Conservation (phyloP, 2,888 invertebrate genomes). For the Thecophora atra region DNA sequence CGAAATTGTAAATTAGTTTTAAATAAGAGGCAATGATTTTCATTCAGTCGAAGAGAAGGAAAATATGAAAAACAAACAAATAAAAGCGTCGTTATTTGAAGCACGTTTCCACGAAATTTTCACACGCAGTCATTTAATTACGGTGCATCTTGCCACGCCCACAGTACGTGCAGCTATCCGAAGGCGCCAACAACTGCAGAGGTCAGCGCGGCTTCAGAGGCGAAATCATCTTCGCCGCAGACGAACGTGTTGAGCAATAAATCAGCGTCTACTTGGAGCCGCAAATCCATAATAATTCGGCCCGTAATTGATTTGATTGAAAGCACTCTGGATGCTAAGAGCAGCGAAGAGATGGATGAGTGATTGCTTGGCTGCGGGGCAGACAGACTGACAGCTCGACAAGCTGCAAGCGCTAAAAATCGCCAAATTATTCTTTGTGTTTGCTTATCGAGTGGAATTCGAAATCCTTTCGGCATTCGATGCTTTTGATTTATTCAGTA, state of each 20-base stretch:
- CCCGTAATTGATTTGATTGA: conserved; percentile 3
- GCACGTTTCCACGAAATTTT: not conserved
- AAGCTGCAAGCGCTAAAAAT: not conserved
- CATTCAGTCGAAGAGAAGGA: too few relatives aligned
- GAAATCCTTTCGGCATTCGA: too few relatives aligned
- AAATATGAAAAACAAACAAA: too few relatives aligned
- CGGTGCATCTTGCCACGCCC: conserved; percentile 2
- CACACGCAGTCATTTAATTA: not conserved
- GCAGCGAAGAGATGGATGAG: not conserved
- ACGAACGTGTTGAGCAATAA: not conserved
- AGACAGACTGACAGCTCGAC: not conserved
- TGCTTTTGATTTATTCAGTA: too few relatives aligned
- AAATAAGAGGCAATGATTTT: too few relatives aligned
- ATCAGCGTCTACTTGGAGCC: conserved; percentile 16
- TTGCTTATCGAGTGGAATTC: too few relatives aligned
- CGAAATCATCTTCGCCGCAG: not conserved
- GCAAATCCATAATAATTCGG: not conserved
- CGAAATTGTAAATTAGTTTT: too few relatives aligned
- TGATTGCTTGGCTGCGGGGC: not conserved
- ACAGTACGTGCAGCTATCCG: not conserved
- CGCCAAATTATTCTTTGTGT: not conserved
- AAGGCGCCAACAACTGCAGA: not conserved
- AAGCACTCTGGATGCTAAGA: not conserved
- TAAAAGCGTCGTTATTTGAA: too few relatives aligned
- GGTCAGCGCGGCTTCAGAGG: not conserved